These are phyloP conservation scores for Lydus trimaculatus DNA, from an alignment of 2,888 invertebrate genomes.

Conservation along the genomic window DNA sequence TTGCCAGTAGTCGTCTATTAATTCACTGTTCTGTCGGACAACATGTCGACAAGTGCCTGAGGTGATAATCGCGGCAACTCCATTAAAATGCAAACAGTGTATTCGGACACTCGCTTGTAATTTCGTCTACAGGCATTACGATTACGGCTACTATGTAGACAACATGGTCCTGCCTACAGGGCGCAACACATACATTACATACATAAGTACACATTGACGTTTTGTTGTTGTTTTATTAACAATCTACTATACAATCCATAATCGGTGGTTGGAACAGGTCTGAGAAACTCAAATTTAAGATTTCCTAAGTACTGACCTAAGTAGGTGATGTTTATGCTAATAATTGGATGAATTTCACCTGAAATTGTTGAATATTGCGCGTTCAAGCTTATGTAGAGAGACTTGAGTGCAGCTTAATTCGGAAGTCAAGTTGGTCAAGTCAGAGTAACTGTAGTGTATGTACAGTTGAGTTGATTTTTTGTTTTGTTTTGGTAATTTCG, in stretches of 20 bases:
- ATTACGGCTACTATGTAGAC: neutral
- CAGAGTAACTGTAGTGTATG: neutral
- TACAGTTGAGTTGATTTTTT: neutral
- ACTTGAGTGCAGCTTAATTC: no score
- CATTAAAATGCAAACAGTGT: conserved; percentile 20
- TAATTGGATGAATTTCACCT: no score
- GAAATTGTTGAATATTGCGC: no score
- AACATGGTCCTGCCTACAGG: neutral
- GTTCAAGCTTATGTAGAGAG: no score
- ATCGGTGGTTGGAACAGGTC: no score
- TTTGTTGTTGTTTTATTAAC: no score
- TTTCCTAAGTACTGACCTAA: no score
- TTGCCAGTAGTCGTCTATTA: conserved; percentile 17
- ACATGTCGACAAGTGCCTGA: conserved; percentile 16
- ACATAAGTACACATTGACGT: no score
- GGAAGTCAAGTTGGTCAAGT: neutral
- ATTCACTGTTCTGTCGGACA: conserved; percentile 16
- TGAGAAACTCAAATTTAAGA: no score
- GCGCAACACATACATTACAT: no score
- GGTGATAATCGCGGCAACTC: conserved; percentile 20
- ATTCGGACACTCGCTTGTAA: conserved; percentile 8
- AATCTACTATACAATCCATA: no score
- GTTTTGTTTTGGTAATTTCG: conserved; percentile 14
- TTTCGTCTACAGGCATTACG: conserved; percentile 5
- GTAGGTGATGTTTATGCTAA: no score